Base-by-base conservation (phyloP, 2,888 invertebrate genomes). In the Sipha maydis region DNA sequence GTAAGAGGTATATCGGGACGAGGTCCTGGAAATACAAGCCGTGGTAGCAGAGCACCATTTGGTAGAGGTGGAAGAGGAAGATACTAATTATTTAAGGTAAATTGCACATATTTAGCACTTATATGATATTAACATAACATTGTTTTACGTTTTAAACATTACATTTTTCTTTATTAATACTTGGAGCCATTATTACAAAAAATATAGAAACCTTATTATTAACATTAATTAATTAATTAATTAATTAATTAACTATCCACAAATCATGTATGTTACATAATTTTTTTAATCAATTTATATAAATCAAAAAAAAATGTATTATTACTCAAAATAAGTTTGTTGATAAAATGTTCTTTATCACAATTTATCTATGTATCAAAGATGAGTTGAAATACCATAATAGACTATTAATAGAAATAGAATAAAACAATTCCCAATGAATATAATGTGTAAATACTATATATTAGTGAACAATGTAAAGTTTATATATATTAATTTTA, bases 51-150 rank as follows among this genome's bases (percentile, higher is more conserved):
- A n/a, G 86, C 77, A 69, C 1, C 54, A 19, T 69, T 77, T 84
- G 83, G 77, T 19, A 71, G 89, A 21, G 83, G 89, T 41, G 93
- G 89, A 28, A 88, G 89, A 89, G 85, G 89, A 41, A 88, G 85
- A 67, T 89, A 88, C 67, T 88, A 82, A 82, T 73, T 88, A 67
- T 14, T n/a, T 31, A 76, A 82, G 88, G 88, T 88, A 88, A 67
- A 67, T 73, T 25, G 19, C 17, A 19, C 25, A 56, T 11, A 83
- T 69, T 77, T 67, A 71, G 56, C 8, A 31, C 19, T 56, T 41
- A 38, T 85, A 25, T 54, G 9, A 69, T 54, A 78, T 85, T 85
- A 73, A 79, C 38, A 56, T 21, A 86, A 17, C 28, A 73, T 73
- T 69, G 21, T 28, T 56, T 73, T 56, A 73, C 9, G 34, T 69